A percentile compares a stretch with the other conserved stretches of the same genome.
These are phyloP conservation scores for Escarpia spicata DNA, from an alignment of 2,888 invertebrate species.

Conservation along the genomic window DNA sequence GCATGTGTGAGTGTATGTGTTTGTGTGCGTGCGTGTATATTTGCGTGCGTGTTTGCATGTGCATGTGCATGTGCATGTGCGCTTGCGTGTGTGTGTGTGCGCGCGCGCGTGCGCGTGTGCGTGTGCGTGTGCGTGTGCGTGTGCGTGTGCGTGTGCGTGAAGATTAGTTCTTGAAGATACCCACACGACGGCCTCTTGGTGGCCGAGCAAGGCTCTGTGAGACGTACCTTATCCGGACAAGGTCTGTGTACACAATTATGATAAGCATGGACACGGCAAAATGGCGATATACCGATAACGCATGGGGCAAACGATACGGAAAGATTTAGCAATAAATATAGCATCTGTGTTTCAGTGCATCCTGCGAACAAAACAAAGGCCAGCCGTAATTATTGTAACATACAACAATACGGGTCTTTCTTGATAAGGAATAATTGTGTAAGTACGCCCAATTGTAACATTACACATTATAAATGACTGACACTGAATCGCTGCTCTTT, in stretches of 20 bases:
- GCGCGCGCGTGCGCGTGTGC: no score
- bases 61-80: background rate
- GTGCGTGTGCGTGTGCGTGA: background rate
- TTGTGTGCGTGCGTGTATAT: background rate
- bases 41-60: background rate
- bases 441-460: no score
- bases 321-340: background rate
- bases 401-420: background rate
- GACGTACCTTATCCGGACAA: background rate
- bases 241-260: background rate
- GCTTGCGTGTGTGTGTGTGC: background rate
- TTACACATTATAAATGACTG: no score
- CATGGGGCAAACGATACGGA: background rate
- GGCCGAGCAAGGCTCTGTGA: background rate
- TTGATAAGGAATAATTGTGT: background rate
- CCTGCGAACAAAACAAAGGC: no score
- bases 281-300: background rate
- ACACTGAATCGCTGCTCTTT: no score
- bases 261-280: background rate
- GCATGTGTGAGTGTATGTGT: background rate
- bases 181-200: background rate
- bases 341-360: background rate
- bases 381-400: no score
- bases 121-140: no score
- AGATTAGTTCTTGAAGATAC: background rate